phyloP scores from a whole-genome alignment of 2,113 vertebrate species.

The Bubo scandiacus region DNA sequence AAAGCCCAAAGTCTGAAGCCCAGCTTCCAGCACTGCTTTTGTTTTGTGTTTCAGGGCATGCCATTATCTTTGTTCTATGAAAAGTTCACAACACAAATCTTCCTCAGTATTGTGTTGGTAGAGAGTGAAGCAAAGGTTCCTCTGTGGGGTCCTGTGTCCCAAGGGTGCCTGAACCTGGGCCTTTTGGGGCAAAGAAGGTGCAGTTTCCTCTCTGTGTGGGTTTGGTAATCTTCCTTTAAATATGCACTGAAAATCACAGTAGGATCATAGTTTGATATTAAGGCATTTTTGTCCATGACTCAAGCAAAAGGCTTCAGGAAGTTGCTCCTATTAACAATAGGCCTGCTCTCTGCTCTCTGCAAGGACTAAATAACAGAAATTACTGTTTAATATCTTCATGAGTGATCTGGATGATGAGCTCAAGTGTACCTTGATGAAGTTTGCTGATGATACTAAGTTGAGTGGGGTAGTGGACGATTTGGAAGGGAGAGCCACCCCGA shows the following conservation, averaged over 20 bases:
- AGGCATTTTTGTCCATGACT: neutral
- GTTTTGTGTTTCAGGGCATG: neutral
- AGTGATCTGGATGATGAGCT: too few species aligned
- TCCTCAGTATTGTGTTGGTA: neutral
- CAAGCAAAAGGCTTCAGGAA: neutral
- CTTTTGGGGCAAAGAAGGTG: neutral
- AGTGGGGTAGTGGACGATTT: too few species aligned
- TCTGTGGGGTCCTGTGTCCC: neutral
- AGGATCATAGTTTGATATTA: neutral
- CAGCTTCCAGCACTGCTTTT: neutral
- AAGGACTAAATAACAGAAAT: neutral
- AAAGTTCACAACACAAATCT: neutral
- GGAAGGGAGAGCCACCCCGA: too few species aligned
- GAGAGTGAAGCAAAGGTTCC: neutral
- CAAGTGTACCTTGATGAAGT: too few species aligned
- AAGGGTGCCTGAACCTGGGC: neutral
- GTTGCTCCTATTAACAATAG: neutral
- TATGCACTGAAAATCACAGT: neutral
- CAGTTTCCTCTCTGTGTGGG: fast-evolving
- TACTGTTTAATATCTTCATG: too few species aligned
- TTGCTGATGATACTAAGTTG: too few species aligned
- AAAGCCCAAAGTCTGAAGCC: neutral
- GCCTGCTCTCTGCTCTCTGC: neutral
- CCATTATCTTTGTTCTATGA: neutral
- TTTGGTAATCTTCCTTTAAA: neutral